Evolutionary conservation across 2,113 vertebrate species (phyloP), one percentile per base, ranked within the genome.

Genomic region (Deroptyus accipitrinus): DNA sequence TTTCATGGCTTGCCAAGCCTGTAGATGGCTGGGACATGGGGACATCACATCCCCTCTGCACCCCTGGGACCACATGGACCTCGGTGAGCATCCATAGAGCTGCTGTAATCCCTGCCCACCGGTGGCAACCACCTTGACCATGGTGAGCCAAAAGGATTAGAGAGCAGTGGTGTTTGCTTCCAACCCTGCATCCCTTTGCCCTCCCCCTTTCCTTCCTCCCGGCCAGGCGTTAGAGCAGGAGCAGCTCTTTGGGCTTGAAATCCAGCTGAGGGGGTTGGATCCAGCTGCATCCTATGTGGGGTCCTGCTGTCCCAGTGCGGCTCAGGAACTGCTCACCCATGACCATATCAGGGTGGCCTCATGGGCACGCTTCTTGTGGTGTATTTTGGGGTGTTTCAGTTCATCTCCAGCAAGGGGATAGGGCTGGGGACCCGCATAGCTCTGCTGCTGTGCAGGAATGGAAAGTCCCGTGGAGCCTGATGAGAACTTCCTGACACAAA

Each of bases 131-230:
- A 8, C 79, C 52, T 6, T 9, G 59, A 59, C 37, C 27, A 1
- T 0, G 4, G 22, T 0, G 6, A 48, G 19, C 33, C 1, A 10
- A 13, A 13, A 18, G 3, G 15, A 23, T 3, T 1, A 18, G 17
- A 52, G 10, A 7, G 19, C 28, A 18, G 14, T 0, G 7, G 64
- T 62, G 5, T 6, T 37, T 46, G 11, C 9, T 79, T 33, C 7
- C 44, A 76, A 25, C 33, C 41, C 68, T 30, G 7, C 7, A 5
- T 10, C 63, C 3, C 23, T 22, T 49, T 17, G 10, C 23, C 8
- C 33, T 25, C 16, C 5, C 10, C 7, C 31, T 39, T 2, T 83
- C 49, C 55, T 51, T n/a, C 15, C 42, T 62, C 23, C n/a, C 3
- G 6, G 30, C 25, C 3, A 23, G 19, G 13, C 0, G 3, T 3